Percentiles rank a stretch among this genome's conserved stretches.
These are phyloP conservation scores for Pseudorectes ferrugineus DNA, from an alignment of 2,113 vertebrate genomes.

Conservation along the genomic window DNA sequence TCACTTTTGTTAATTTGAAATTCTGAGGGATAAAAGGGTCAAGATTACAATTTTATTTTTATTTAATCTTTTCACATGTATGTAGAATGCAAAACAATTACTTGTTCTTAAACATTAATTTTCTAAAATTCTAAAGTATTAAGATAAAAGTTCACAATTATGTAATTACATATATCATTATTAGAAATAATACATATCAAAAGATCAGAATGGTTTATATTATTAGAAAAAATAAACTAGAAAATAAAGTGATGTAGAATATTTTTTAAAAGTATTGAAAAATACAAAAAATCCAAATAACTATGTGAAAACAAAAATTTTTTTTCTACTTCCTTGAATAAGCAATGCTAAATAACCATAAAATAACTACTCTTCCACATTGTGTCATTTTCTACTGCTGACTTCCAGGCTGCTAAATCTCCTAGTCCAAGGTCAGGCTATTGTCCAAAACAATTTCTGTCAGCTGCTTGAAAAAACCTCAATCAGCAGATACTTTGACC, in stretches of 20 bases:
- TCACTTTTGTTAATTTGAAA: neutral
- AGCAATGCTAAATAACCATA: neutral
- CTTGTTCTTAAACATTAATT: neutral
- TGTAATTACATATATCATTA: neutral
- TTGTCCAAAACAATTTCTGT: constrained; percentile 1
- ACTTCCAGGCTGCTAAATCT: constrained; percentile 4
- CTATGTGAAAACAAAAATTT: neutral
- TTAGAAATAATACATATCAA: neutral
- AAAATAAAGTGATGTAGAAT: neutral
- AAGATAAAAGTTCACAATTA: neutral
- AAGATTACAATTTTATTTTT: neutral
- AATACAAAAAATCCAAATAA: neutral
- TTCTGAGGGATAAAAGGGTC: neutral
- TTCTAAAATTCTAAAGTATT: neutral
- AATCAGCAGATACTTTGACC: neutral
- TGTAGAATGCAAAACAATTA: neutral
- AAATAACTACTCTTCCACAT: neutral
- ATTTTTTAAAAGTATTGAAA: neutral
- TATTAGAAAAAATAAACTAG: neutral
- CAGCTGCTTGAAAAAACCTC: neutral
- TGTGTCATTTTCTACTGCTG: neutral
- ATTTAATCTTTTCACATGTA: neutral
- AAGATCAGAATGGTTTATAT: neutral
- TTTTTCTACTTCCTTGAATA: neutral
- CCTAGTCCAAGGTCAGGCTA: neutral